Conservation (phyloP, 1,140 invertebrate species). For the Piezodorus guildinii region DNA sequence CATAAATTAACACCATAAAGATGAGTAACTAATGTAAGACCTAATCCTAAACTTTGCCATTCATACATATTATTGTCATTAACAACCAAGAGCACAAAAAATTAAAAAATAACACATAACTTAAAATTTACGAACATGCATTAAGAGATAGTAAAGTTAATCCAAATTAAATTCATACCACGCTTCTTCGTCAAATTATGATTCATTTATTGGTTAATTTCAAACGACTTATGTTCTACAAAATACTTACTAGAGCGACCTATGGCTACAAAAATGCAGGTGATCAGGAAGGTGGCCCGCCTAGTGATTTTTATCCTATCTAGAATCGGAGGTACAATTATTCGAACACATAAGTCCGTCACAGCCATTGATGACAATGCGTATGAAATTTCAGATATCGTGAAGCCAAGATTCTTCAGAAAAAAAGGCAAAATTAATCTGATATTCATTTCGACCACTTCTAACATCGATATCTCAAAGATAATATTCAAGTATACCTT, state of each 20-base stretch:
- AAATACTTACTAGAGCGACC: slow-evolving; percentile 51
- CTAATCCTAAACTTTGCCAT: too few species aligned
- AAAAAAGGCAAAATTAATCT: slow-evolving; percentile 52
- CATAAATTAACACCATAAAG: too few species aligned
- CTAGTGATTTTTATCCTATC: slow-evolving; percentile 52
- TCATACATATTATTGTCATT: too few species aligned
- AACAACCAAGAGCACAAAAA: too few species aligned
- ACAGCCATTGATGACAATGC: slow-evolving; percentile 26
- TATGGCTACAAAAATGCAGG: slow-evolving; percentile 50
- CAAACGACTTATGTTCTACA: too few species aligned
- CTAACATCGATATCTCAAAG: slow-evolving; percentile 49
- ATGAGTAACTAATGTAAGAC: too few species aligned
- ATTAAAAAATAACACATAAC: too few species aligned
- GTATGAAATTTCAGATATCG: slow-evolving; percentile 34
- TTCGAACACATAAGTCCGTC: slow-evolving; percentile 25
- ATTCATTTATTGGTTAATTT: too few species aligned
- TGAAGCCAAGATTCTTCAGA: slow-evolving; percentile 47
- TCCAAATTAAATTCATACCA: too few species aligned
- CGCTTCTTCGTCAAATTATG: too few species aligned
- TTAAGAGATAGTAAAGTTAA: too few species aligned
- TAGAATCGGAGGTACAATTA: slow-evolving; percentile 50
- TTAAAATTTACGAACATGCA: too few species aligned
- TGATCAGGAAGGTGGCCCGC: slow-evolving; percentile 53
- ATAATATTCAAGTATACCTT: slow-evolving; percentile 50
- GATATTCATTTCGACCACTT: slow-evolving; percentile 56